Evolutionary conservation across 2,888 invertebrate genomes (phyloP).

Genomic region (Apamea anceps): DNA sequence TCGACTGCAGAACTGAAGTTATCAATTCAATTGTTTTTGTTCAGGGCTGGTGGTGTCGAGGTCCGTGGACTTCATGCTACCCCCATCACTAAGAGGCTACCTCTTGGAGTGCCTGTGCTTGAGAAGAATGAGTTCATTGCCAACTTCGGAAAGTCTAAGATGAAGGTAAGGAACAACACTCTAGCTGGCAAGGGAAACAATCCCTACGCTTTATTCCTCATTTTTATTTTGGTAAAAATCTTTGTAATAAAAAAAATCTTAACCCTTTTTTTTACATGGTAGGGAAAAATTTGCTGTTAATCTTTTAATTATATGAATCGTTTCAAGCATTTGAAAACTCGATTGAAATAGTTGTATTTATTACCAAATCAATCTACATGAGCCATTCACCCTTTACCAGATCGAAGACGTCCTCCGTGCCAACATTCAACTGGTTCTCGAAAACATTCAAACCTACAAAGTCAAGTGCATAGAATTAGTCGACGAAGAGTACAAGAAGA

Average conservation of each 20-base stretch:
- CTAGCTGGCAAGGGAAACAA: background rate
- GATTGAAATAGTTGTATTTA: background rate
- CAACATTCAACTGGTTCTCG: slow-evolving; percentile 93
- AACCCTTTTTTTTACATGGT: background rate
- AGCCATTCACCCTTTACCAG: slow-evolving; percentile 63
- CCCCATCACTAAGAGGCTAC: slow-evolving; percentile 92
- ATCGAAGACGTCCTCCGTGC: slow-evolving; percentile 90
- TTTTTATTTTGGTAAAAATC: background rate
- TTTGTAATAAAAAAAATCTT: background rate
- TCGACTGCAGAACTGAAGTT: background rate
- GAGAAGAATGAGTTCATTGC: slow-evolving; percentile 94
- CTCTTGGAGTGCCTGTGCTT: slow-evolving; percentile 93
- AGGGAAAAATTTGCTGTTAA: background rate
- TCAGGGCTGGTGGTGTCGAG: slow-evolving; percentile 93
- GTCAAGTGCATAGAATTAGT: slow-evolving; percentile 90
- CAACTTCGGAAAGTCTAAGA: slow-evolving; percentile 86
- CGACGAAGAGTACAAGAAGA: slow-evolving; percentile 88
- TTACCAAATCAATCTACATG: slow-evolving; percentile 3
- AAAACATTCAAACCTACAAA: slow-evolving; percentile 92
- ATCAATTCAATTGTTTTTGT: slow-evolving; percentile 19
- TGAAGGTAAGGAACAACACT: slow-evolving; percentile 75
- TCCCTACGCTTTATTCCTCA: background rate
- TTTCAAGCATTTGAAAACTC: too few relatives aligned
- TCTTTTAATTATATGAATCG: too few relatives aligned
- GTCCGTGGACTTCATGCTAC: slow-evolving; percentile 94